These are phyloP conservation scores for Sebastes minor DNA, from an alignment of 2,797 vertebrate species.

Conservation along the genomic window DNA sequence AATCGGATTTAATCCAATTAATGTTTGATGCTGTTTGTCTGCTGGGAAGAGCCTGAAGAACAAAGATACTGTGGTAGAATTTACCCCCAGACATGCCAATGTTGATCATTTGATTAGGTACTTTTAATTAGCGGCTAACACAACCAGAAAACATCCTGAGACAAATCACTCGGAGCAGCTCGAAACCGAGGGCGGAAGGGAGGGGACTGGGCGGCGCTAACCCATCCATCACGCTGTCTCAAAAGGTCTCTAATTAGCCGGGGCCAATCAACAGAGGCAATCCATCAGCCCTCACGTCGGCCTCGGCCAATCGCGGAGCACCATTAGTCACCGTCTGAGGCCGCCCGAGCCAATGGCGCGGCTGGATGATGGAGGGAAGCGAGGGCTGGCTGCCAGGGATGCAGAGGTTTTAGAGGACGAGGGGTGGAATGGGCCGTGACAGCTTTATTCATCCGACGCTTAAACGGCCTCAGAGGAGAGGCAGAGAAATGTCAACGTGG, in stretches of 20 bases:
- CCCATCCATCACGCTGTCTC: constrained; percentile 68
- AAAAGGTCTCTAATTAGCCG: constrained; percentile 73
- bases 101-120: constrained; percentile 69
- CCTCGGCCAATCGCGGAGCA: constrained; percentile 77
- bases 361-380: constrained; percentile 79
- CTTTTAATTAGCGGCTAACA: constrained; percentile 76
- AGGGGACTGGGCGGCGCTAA: constrained; percentile 52
- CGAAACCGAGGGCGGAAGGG: constrained; percentile 24
- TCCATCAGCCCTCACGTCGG: constrained; percentile 74
- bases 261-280: constrained; percentile 78
- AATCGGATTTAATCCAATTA: constrained; percentile 48
- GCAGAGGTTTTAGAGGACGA: constrained; percentile 77
- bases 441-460: constrained; percentile 93
- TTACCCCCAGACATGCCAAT: constrained; percentile 33
- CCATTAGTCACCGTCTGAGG: constrained; percentile 76
- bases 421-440: constrained; percentile 88
- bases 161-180: constrained; percentile 65
- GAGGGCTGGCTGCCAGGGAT: constrained; percentile 63
- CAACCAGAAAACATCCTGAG: constrained; percentile 58
- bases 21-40: constrained; percentile 30
- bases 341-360: constrained; percentile 77
- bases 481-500: constrained; percentile 80
- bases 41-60: constrained; percentile 27
- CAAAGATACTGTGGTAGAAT: constrained; percentile 26
- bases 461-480: constrained; percentile 90